Evolutionary conservation across 2,797 vertebrate species (phyloP).

Genomic region (Sebastes diploproa): DNA sequence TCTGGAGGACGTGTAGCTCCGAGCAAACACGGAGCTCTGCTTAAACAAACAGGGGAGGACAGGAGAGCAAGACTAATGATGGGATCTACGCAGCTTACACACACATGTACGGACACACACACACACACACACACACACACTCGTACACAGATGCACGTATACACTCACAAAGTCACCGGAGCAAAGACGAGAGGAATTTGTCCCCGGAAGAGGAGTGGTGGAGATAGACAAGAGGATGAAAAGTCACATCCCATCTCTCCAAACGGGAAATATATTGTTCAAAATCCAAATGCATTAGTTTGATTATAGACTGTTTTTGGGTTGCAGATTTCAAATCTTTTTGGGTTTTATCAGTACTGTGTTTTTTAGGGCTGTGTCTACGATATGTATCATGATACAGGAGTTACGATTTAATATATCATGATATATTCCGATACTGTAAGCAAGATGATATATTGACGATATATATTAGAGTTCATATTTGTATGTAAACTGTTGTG

Average conservation of each 20-base stretch:
- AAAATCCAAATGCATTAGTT: background rate
- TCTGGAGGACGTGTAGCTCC: constrained; percentile 69
- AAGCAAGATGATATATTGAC: too few species aligned
- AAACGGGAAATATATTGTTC: background rate
- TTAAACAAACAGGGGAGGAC: constrained; percentile 93
- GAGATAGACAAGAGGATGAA: constrained; percentile 39
- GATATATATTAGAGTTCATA: too few species aligned
- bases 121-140: constrained; percentile 44
- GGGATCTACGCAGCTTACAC: constrained; percentile 83
- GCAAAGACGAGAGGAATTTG: constrained; percentile 68
- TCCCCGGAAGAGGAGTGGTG: constrained; percentile 67
- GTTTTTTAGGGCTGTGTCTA: background rate
- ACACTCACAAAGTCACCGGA: constrained; percentile 44
- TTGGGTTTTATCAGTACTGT: background rate
- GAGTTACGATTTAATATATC: too few species aligned
- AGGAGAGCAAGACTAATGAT: constrained; percentile 91
- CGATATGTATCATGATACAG: too few species aligned
- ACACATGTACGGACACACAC: constrained; percentile 53
- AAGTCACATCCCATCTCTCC: background rate
- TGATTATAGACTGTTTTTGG: background rate
- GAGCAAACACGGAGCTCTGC: constrained; percentile 86
- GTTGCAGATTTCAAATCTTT: background rate
- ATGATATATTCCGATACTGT: too few species aligned
- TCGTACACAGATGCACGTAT: constrained; percentile 39
- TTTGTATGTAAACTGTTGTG: too few species aligned